Evolutionary conservation across 2,888 invertebrate genomes (phyloP).

Genomic region (Brachypalpus laphriformis): DNA sequence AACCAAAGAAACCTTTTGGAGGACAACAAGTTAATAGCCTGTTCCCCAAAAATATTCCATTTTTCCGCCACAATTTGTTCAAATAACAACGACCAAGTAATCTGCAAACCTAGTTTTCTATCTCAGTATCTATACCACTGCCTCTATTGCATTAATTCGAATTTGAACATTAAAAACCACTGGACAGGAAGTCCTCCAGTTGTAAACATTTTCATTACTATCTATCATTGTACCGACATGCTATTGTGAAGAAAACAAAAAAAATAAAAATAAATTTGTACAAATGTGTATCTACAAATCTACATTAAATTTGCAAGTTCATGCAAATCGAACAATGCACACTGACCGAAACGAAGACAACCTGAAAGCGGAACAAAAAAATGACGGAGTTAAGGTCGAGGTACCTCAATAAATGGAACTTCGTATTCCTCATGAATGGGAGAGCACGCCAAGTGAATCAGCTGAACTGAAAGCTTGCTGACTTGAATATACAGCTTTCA

Average conservation of each 20-base stretch:
- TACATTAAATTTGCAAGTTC: conserved; percentile 1
- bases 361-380: not conserved
- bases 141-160: not conserved
- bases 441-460: not conserved
- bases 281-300: no score
- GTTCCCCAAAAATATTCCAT: no score
- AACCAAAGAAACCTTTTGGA: no score
- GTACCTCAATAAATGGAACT: not conserved
- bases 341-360: not conserved
- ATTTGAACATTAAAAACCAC: not conserved
- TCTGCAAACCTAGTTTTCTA: no score
- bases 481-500: not conserved
- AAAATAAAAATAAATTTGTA: not conserved
- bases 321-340: not conserved
- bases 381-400: not conserved
- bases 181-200: not conserved
- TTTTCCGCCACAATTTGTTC: no score
- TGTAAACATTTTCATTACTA: not conserved
- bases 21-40: no score
- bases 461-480: not conserved
- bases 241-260: not conserved
- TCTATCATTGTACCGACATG: no score
- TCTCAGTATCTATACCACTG: no score
- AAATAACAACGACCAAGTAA: no score
- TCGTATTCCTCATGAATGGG: not conserved